These are phyloP conservation scores for Limnephilus rhombicus DNA, from an alignment of 2,888 invertebrate species.

Conservation along the genomic window DNA sequence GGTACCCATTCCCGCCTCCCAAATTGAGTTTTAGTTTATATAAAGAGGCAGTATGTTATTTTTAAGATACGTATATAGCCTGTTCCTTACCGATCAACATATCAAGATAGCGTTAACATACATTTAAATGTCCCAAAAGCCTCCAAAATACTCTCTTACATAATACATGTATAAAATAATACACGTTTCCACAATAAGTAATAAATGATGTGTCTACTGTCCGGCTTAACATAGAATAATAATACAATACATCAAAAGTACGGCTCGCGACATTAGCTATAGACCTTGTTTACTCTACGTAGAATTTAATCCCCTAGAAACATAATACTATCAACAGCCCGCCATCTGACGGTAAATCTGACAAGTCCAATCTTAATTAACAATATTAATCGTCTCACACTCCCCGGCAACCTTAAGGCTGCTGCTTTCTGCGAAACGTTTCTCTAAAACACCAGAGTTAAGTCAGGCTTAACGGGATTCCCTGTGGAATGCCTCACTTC, in stretches of 20 bases:
- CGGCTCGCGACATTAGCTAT: neutral
- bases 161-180: neutral
- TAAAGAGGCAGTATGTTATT: too few species aligned
- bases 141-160: neutral
- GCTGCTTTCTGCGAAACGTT: neutral
- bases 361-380: slow-evolving; percentile 56
- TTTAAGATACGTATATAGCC: too few species aligned
- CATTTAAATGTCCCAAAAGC: neutral
- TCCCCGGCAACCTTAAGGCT: slow-evolving; percentile 4
- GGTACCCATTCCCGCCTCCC: too few species aligned
- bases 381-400: slow-evolving; percentile 49
- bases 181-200: neutral
- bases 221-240: neutral
- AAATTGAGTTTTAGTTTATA: too few species aligned
- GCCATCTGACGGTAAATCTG: slow-evolving; percentile 55
- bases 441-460: neutral
- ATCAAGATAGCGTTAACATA: neutral
- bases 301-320: slow-evolving; percentile 31
- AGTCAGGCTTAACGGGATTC: neutral
- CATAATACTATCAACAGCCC: slow-evolving; percentile 34
- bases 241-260: neutral
- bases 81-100: neutral
- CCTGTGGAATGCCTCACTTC: neutral
- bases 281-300: neutral
- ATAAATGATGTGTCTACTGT: neutral